Conservation (phyloP, 2,797 vertebrate species). For the Bufotes viridis region DNA sequence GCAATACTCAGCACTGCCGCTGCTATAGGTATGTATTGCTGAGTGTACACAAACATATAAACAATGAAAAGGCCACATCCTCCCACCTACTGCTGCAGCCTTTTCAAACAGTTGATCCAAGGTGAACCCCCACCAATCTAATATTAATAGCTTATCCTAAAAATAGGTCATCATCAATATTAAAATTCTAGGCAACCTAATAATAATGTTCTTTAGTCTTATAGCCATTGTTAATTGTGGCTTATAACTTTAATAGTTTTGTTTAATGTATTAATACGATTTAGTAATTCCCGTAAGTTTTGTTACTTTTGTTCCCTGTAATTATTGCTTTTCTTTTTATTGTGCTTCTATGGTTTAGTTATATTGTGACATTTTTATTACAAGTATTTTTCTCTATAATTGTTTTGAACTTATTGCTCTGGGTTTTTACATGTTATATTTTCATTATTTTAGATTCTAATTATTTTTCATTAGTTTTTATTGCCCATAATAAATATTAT, state of each 20-base stretch:
- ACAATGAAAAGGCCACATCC: too few relatives aligned
- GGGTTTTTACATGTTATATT: background rate
- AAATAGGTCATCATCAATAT: too few relatives aligned
- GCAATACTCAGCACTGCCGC: too few relatives aligned
- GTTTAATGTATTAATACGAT: background rate
- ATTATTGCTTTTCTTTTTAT: background rate
- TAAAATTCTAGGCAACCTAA: too few relatives aligned
- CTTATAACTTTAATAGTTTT: background rate
- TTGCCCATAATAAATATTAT: background rate
- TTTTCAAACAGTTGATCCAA: too few relatives aligned
- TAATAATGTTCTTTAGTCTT: background rate
- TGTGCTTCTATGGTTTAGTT: background rate
- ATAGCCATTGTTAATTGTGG: background rate
- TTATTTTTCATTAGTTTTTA: background rate
- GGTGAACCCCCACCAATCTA: too few relatives aligned
- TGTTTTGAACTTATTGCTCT: background rate
- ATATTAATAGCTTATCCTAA: too few relatives aligned
- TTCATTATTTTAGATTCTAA: background rate
- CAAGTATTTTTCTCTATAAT: background rate
- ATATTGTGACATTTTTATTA: background rate
- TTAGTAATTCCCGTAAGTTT: background rate
- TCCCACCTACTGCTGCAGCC: too few relatives aligned
- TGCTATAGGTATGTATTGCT: too few relatives aligned
- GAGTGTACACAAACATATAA: too few relatives aligned
- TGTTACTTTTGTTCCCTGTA: background rate